Conservation (phyloP, 2,888 invertebrate species). For the Calameuta pallipes region DNA sequence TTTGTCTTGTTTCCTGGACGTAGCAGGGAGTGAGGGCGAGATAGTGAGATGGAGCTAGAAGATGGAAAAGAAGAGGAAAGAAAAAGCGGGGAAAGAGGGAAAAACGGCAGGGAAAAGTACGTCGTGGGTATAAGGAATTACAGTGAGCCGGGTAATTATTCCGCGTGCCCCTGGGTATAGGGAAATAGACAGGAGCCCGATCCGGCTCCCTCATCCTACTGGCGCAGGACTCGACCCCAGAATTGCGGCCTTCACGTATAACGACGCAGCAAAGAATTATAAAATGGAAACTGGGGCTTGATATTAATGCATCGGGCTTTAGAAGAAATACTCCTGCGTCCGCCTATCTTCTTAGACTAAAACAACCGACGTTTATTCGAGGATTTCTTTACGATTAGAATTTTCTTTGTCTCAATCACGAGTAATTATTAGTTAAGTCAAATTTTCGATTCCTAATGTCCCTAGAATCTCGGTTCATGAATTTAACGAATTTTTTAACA, state of each 20-base stretch:
- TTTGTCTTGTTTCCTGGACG: background rate
- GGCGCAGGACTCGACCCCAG: background rate
- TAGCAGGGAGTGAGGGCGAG: background rate
- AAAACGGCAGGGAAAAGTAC: conserved; percentile 7
- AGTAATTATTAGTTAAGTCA: too few species aligned
- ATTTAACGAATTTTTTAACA: background rate
- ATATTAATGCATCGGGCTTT: conserved; percentile 25
- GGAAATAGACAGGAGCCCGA: conserved; percentile 25
- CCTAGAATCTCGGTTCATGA: too few species aligned
- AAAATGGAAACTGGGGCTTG: conserved; percentile 20
- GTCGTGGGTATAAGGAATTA: conserved; percentile 21
- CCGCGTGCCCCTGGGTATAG: conserved; percentile 25
- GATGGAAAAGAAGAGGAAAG: conserved; percentile 14
- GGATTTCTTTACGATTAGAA: too few species aligned
- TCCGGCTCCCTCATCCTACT: conserved; percentile 9
- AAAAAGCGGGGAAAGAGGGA: conserved; percentile 16
- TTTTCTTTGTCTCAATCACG: too few species aligned
- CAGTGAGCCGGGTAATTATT: conserved; percentile 25
- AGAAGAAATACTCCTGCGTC: background rate
- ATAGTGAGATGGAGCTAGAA: background rate
- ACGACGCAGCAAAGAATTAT: conserved; percentile 27
- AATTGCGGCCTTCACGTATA: conserved; percentile 16
- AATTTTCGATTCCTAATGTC: background rate
- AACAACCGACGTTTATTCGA: background rate
- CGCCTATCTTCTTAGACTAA: background rate